Evolutionary conservation across 2,888 invertebrate species (phyloP), one percentile per base, ranked within the genome.

Genomic region (Masnerella sp.): DNA sequence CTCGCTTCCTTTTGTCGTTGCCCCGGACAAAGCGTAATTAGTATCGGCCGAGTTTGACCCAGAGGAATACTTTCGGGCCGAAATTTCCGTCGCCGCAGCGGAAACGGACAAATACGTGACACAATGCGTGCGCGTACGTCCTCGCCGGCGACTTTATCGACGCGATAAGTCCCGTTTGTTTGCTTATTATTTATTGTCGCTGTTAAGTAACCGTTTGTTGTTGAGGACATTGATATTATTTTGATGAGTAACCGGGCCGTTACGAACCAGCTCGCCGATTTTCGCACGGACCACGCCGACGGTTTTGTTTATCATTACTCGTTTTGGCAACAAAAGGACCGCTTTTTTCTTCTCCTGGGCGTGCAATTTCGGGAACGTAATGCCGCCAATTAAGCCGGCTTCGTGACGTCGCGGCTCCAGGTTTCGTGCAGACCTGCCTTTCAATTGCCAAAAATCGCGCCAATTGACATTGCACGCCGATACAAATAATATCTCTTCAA

Each of bases 351-450:
- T 2, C 25, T 11, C 7, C 20, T n/a, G 1, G 34, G 22, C 17
- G 34, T 71, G 52, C 52, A 65, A 72, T 65, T 65, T 70, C 51
- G 40, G 9, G 25, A 45, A 59, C 42, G 45, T 65, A 69, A 69
- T 54, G 69, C 56, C 28, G 18, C 56, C 49, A 71, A 67, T 67
- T 58, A 67, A 51, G 42, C 58, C 32, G 49, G 42, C 58, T 67
- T 67, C 58, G 56, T 67, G 65, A 67, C 65, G 64, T 51, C 20
- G 51, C 20, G 14, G 28, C 40, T 25, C n/a, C 28, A 15, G 34
- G 36, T n/a, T n/a, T n/a, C n/a, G 18, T 5, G 34, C 22, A 22
- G 34, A n/a, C n/a, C n/a, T 34, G 58, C 36, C 52, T 36, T 64
- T 64, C 43, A 52, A 64, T 52, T 12, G 36, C 51, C 42, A 36